Evolutionary conservation across 2,888 invertebrate genomes (phyloP), one percentile per base, ranked within the genome.

Genomic region (Yponomeuta malinellus): DNA sequence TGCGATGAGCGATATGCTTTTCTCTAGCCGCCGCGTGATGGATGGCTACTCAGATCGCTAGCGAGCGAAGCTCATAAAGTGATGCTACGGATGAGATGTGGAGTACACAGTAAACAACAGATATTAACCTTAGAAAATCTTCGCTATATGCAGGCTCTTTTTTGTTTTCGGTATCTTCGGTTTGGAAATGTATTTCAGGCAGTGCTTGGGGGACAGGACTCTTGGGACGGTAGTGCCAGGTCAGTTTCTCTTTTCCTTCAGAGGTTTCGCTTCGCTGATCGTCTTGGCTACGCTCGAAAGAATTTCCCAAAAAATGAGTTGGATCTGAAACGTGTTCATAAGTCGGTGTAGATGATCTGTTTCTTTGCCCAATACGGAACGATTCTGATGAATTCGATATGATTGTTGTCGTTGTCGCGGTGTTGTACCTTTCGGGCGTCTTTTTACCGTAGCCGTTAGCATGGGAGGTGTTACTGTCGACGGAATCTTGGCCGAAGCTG

Each of bases 51-150:
- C 85, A 87, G 71, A 77, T 82, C 77, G 80, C 85, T 85, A 85
- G 80, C 73, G 83, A 78, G 75, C 74, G 78, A 78, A 79, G 81
- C 81, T 81, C 80, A 77, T 59, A 59, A 59, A 80, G 80, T 78
- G 78, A 75, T 74, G 75, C 79, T 82, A 82, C 78, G 75, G 71
- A 76, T 78, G 81, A 79, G 72, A 71, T 73, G 83, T 80, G 79
- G 81, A 79, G 48, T 48, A 64, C 63, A 65, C 73, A 73, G 76
- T 79, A 78, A 81, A 80, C 77, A 81, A 76, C 81, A 77, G 78
- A 86, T 89, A 91, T 83, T 92, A 92, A 93, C 93, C 93, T 93
- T 87, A 93, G 82, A 78, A 86, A 92, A 72, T 92, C 91, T 80
- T 93, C 92, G 81, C 81, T 89, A 86, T 88, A 86, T 71, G 80